Evolutionary conservation across 2,888 invertebrate species (phyloP), one percentile per base, ranked within the genome.

Genomic region (Coelinius sp.): DNA sequence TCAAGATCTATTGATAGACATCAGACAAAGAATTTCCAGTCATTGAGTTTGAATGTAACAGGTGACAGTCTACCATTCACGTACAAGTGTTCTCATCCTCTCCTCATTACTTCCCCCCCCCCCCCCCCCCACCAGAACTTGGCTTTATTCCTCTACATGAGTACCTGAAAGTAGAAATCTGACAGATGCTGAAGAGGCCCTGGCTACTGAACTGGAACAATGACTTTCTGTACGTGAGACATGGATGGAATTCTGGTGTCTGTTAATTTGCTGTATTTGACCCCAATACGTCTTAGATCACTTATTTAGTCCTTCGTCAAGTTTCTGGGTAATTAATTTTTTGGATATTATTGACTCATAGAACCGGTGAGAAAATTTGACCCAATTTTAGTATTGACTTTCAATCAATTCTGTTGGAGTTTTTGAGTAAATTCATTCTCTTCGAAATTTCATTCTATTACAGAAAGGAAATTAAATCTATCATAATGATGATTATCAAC

Each of bases 141-240:
- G 22, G 49, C 25, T 31, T n/a, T 7, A 49, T 4, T 22, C n/a
- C 35, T 27, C 66, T 17, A 6, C 66, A 66, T 66, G 38, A 49
- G 31, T 46, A 52, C 22, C 35, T 31, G n/a, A 1, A 27, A 53
- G 53, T 25, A 12, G 24, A 53, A 53, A 53, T 65, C 6, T 49
- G 27, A 17, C 65, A 49, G 20, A 25, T 5, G 25, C 46, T 49
- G 46, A 46, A 65, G 49, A 17, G 65, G 49, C 65, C 65, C 46
- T 31, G 65, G 1, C 63, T 59, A 67, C 35, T 27, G 49, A 70
- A 52, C n/a, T 63, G 65, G 46, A 65, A 65, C 65, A 65, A 65
- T 49, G 65, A 46, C 35, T 49, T 27, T 25, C 65, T 64, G 27
- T 27, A 65, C 20, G 31, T 27, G 46, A 31, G 10, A 27, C 31